phyloP scores from a whole-genome alignment of 2,888 invertebrate species.

The Melinaea marsaeus region DNA sequence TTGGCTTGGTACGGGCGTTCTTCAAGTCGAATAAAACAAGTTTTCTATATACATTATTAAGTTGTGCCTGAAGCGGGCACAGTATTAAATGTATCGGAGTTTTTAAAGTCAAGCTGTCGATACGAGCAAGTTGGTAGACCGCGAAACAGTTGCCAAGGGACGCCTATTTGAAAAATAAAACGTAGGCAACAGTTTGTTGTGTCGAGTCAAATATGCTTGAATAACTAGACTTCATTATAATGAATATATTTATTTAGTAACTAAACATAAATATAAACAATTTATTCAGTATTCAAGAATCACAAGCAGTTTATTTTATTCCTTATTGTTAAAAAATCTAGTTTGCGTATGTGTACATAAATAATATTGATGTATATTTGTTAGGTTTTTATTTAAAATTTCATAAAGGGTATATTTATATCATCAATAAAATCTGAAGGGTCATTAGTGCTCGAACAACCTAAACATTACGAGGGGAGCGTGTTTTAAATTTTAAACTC shows the following conservation, averaged over 20 bases:
- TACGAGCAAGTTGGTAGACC: constrained; percentile 57
- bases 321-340: no score
- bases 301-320: no score
- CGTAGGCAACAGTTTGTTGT: constrained; percentile 66
- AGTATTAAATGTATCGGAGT: constrained; percentile 58
- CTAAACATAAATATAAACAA: not conserved
- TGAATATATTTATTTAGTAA: constrained; percentile 7
- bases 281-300: no score
- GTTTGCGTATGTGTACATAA: not conserved
- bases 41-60: constrained; percentile 69
- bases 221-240: constrained; percentile 40
- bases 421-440: constrained; percentile 15
- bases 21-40: constrained; percentile 58
- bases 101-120: constrained; percentile 63
- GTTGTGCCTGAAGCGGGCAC: constrained; percentile 59
- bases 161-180: constrained; percentile 68
- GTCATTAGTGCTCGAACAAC: constrained; percentile 27
- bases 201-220: constrained; percentile 40
- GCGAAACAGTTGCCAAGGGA: constrained; percentile 66
- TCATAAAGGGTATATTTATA: constrained; percentile 9
- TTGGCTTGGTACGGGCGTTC: constrained; percentile 53
- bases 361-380: not conserved
- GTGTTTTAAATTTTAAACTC: constrained; percentile 37
- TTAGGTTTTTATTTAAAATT: not conserved
- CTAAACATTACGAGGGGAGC: constrained; percentile 29